Evolutionary conservation across 2,888 invertebrate species (phyloP).

Genomic region (Pyrgus malvae): DNA sequence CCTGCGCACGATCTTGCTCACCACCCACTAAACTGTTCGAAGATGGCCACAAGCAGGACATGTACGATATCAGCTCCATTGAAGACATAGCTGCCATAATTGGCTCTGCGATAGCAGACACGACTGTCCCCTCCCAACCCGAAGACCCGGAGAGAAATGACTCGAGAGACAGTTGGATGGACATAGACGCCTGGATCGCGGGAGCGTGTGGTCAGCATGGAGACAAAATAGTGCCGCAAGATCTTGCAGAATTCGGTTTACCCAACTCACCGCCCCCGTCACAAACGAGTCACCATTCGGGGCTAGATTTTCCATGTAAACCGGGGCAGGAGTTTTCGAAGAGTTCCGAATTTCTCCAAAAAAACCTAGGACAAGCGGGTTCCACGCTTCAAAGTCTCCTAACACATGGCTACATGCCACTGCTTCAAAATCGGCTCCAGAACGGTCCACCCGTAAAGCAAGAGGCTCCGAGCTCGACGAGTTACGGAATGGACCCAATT

Average conservation of each 20-base stretch:
- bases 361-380: constrained; percentile 79
- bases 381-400: constrained; percentile 89
- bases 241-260: constrained; percentile 85
- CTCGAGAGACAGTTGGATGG: constrained; percentile 93
- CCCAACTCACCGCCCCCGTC: constrained; percentile 84
- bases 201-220: constrained; percentile 88
- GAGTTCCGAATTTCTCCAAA: constrained; percentile 75
- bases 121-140: constrained; percentile 89
- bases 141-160: constrained; percentile 87
- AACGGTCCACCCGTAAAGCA: constrained; percentile 88
- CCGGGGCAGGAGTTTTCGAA: constrained; percentile 65
- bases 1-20: constrained; percentile 78
- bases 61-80: constrained; percentile 88
- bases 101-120: constrained; percentile 94
- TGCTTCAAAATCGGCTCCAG: constrained; percentile 90
- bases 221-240: constrained; percentile 85
- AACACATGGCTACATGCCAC: constrained; percentile 90
- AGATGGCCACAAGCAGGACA: constrained; percentile 78
- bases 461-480: constrained; percentile 89
- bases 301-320: constrained; percentile 74
- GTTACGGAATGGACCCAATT: constrained; percentile 86
- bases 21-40: constrained; percentile 77
- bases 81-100: constrained; percentile 94
- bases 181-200: constrained; percentile 93
- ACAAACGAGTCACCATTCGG: constrained; percentile 76